Percentiles rank a stretch among this genome's conserved stretches.
These are phyloP conservation scores for Cyclina sinensis DNA, from an alignment of 1,140 invertebrate genomes.

Conservation along the genomic window DNA sequence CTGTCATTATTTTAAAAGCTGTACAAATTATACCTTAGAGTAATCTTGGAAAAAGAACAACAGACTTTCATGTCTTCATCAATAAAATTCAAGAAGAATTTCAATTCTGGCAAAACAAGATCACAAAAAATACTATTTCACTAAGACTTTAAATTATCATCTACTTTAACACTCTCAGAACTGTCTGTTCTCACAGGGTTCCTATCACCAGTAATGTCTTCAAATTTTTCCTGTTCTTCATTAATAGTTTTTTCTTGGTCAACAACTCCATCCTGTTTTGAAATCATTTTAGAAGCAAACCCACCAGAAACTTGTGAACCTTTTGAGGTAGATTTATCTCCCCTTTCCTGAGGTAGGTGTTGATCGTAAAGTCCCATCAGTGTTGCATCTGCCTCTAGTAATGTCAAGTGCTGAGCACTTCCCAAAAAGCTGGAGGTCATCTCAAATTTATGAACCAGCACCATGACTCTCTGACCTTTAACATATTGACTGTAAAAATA, in stretches of 20 bases:
- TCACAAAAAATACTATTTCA: no score
- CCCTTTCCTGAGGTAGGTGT: not conserved
- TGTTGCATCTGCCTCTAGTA: conserved; percentile 51
- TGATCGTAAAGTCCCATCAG: conserved; percentile 21
- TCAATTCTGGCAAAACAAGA: no score
- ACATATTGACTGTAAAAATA: conserved; percentile 34
- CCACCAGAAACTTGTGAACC: not conserved
- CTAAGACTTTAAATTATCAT: no score
- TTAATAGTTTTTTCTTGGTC: not conserved
- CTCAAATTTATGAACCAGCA: conserved; percentile 37
- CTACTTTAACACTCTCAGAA: no score
- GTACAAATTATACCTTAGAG: no score
- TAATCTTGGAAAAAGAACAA: no score
- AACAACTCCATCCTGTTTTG: not conserved
- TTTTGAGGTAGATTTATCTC: not conserved
- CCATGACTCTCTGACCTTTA: conserved; percentile 19
- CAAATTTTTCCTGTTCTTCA: not conserved
- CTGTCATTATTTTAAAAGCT: no score
- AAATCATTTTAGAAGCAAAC: not conserved
- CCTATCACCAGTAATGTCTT: not conserved
- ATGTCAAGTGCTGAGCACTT: conserved; percentile 29
- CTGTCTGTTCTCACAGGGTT: not conserved
- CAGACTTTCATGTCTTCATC: no score
- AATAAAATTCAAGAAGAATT: no score
- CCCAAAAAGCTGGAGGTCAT: conserved; percentile 52